Evolutionary conservation across 2,888 invertebrate genomes (phyloP).

Genomic region (Acanthoscelides obtectus): DNA sequence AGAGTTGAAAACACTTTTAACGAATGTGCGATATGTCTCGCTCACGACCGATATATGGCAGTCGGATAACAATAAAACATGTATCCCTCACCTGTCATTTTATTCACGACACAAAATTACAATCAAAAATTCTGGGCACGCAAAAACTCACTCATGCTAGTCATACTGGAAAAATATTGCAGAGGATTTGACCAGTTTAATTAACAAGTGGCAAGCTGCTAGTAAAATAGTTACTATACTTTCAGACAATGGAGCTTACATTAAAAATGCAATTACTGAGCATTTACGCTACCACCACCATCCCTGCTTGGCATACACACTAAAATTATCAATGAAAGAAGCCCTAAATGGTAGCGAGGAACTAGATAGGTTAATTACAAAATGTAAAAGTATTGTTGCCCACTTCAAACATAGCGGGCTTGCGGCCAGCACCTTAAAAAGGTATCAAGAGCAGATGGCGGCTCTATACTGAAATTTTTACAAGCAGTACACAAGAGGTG

Average conservation of each 20-base stretch:
- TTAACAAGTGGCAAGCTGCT: conserved; percentile 25
- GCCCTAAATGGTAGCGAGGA: conserved; percentile 8
- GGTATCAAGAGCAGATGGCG: conserved; percentile 24
- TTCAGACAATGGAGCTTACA: conserved; percentile 30
- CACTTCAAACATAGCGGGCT: conserved; percentile 29
- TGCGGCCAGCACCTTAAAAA: conserved; percentile 25
- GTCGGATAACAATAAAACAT: conserved; percentile 26
- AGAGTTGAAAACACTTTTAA: conserved; percentile 19
- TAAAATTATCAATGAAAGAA: conserved; percentile 23
- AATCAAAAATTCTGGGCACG: conserved; percentile 20
- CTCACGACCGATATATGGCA: conserved; percentile 33
- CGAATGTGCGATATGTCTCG: conserved; percentile 17
- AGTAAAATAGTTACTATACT: conserved; percentile 30
- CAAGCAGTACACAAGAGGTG: conserved; percentile 29
- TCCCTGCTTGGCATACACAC: conserved; percentile 30
- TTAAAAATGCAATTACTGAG: conserved; percentile 29
- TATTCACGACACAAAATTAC: conserved; percentile 20
- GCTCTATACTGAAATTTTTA: conserved; percentile 26
- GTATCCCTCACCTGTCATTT: conserved; percentile 30
- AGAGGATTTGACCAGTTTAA: conserved; percentile 17
- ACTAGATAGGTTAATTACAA: conserved; percentile 16
- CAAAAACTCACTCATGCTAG: conserved; percentile 20
- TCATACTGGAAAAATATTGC: conserved; percentile 20
- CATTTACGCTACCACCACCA: conserved; percentile 26
- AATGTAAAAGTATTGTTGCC: conserved; percentile 22